Evolutionary conservation across 2,888 invertebrate species (phyloP).

Genomic region (Boloria euphrosyne): DNA sequence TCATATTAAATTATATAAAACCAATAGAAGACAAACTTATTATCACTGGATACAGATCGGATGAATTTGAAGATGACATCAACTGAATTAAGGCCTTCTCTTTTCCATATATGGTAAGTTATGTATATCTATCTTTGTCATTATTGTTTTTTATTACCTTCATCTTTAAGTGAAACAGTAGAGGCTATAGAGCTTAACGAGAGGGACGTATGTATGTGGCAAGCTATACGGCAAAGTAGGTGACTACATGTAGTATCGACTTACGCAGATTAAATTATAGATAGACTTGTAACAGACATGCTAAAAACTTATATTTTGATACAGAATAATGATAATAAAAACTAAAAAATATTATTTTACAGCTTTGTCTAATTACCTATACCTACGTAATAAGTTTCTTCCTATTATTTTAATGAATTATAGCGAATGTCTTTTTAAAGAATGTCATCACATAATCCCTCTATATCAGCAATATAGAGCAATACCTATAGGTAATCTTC

Average conservation of each 20-base stretch:
- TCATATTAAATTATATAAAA: slow-evolving; percentile 21
- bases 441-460: no score
- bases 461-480: no score
- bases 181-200: slow-evolving; percentile 69
- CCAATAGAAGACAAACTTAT: slow-evolving; percentile 56
- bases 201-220: slow-evolving; percentile 64
- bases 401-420: no score
- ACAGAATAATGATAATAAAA: not conserved
- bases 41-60: slow-evolving; percentile 65
- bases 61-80: slow-evolving; percentile 71
- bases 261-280: slow-evolving; percentile 49
- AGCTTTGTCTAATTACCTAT: no score
- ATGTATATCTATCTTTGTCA: slow-evolving; percentile 66
- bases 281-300: slow-evolving; percentile 33
- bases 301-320: slow-evolving; percentile 21
- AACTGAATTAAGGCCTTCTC: slow-evolving; percentile 70
- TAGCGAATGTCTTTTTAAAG: no score
- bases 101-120: slow-evolving; percentile 69
- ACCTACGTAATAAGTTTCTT: no score
- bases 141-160: slow-evolving; percentile 55
- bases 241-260: slow-evolving; percentile 44
- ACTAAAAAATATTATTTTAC: no score
- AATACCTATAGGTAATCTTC: no score
- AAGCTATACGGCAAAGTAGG: slow-evolving; percentile 43
- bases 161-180: slow-evolving; percentile 66